Evolutionary conservation across 1,140 invertebrate genomes (phyloP), one percentile per base, ranked within the genome.

Genomic region (Heliconius eleuchia): DNA sequence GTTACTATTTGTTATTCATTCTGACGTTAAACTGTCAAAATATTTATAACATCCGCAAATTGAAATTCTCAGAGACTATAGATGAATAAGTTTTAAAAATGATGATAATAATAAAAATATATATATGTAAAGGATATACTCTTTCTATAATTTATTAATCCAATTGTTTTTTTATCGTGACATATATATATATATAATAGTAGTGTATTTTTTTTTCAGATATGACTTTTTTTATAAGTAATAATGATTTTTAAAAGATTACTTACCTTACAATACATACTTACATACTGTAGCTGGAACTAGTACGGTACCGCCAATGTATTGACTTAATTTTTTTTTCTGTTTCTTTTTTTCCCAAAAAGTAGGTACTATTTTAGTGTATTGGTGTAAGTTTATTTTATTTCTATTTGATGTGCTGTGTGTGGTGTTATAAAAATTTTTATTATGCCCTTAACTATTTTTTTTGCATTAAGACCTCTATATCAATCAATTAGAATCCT

Each of bases 391-490:
- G 55, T 23, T 57, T 30, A 27, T 66, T 66, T 66, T 11, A 66
- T 66, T 66, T 30, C 57, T 66, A 66, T n/a, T 66, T 66, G 19
- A 34, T 72, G 71, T 72, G 30, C 23, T 39, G 19, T 19, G 37
- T 72, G 71, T 72, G 39, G 18, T 74, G 46, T 74, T 19, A 16
- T 37, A 57, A 75, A 57, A 57, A 66, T 71, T 71, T 76, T 76
- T 60, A 76, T 66, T 76, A 71, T 76, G 66, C 75, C 75, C 30
- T 6, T 57, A n/a, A 23, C 9, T 23, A 46, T 46, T 13, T 9
- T 8, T 57, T 23, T 66, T 27, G 3, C 13, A 66, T 13, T 30
- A 66, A 27, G 2, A 66, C 27, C 60, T 66, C 60, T 66, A 66
- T 30, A 27, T 66, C 23, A 66, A 66, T 8, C 9, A 66, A 66